Evolutionary conservation across 2,888 invertebrate genomes (phyloP).

Genomic region (Alentia gelatinosa): DNA sequence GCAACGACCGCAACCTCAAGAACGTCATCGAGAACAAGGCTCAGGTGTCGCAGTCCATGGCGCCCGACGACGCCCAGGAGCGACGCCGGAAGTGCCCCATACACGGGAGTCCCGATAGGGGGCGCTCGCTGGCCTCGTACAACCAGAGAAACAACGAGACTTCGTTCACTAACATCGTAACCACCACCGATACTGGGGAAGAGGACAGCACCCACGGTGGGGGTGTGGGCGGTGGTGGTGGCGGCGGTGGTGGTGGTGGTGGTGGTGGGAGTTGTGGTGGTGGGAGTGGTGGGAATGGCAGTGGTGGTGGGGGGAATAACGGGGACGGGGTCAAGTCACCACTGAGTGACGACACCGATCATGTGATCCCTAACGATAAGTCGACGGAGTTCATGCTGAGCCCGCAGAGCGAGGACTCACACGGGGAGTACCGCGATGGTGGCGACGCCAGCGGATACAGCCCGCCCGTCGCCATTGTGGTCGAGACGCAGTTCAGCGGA

Average conservation of each 20-base stretch:
- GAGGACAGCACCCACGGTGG: background rate
- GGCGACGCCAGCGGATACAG: constrained; percentile 90
- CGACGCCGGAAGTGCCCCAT: constrained; percentile 55
- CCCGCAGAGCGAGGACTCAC: constrained; percentile 88
- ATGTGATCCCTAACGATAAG: constrained; percentile 86
- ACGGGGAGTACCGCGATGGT: constrained; percentile 87
- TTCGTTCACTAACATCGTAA: constrained; percentile 73
- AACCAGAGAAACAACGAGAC: constrained; percentile 66
- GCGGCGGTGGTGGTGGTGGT: background rate
- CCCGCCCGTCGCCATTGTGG: constrained; percentile 78
- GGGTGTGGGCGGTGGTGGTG: background rate
- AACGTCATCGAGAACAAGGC: constrained; percentile 69
- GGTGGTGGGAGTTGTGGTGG: background rate
- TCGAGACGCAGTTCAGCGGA: constrained; percentile 68
- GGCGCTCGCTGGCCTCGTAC: background rate
- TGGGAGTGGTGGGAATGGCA: background rate
- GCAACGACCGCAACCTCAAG: constrained; percentile 47
- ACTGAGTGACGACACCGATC: constrained; percentile 65
- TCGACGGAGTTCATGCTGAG: constrained; percentile 94
- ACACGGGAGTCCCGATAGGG: background rate
- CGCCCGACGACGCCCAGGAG: constrained; percentile 52
- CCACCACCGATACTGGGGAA: constrained; percentile 69
- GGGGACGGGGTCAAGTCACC: constrained; percentile 36
- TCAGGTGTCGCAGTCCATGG: background rate
- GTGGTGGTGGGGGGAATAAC: background rate